Conservation (phyloP, 2,797 vertebrate genomes). For the Tachyglossus aculeatus region DNA sequence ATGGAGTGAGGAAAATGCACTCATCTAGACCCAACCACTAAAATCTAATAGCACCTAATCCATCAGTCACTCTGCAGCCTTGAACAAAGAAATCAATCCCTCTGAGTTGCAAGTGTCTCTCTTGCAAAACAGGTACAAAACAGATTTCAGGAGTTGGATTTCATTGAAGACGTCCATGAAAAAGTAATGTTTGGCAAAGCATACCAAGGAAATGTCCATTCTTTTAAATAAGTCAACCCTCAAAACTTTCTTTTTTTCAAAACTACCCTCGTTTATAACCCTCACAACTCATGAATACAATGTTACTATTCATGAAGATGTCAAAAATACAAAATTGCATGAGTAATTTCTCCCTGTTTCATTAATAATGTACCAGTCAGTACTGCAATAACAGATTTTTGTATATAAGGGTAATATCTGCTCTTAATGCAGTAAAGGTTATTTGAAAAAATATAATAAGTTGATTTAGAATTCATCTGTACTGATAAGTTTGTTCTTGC, state of each 20-base stretch:
- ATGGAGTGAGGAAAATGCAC: no score
- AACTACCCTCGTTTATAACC: not conserved
- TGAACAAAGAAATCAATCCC: no score
- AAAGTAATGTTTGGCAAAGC: no score
- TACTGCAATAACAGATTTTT: slow-evolving; percentile 6
- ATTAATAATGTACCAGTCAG: slow-evolving; percentile 31
- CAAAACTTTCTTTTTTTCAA: slow-evolving; percentile 15
- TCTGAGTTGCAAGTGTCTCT: no score
- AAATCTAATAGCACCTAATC: no score
- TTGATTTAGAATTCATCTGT: slow-evolving; percentile 26
- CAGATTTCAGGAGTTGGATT: no score
- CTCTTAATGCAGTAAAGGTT: not conserved
- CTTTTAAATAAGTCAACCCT: no score
- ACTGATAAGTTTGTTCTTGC: slow-evolving; percentile 18
- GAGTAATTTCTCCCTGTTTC: not conserved
- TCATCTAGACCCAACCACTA: no score
- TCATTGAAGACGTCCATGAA: no score
- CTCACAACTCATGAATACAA: not conserved
- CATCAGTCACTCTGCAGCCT: no score
- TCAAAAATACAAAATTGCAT: slow-evolving; percentile 22
- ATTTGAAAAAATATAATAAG: not conserved
- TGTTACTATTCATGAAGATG: not conserved
- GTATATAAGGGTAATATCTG: slow-evolving; percentile 3
- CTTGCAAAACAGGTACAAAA: no score
- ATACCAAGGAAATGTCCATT: no score